A percentile compares a stretch with the other conserved stretches of the same genome.
These are phyloP conservation scores for Apogon talboti DNA, from an alignment of 2,797 vertebrate genomes.

Conservation along the genomic window DNA sequence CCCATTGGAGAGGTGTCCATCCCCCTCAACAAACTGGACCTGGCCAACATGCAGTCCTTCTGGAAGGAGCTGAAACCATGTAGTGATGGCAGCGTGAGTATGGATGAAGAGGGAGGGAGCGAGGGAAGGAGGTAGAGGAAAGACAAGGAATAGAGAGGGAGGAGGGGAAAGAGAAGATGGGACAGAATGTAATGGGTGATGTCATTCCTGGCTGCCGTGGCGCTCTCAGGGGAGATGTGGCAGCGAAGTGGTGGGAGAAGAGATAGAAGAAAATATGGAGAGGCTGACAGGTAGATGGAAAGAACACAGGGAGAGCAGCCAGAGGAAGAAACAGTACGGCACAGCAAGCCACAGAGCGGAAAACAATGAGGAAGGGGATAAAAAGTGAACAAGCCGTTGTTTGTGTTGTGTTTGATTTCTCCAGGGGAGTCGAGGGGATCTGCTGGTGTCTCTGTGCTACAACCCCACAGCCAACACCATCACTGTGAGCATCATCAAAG, in stretches of 20 bases:
- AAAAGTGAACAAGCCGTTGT: conserved; percentile 32
- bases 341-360: conserved; percentile 33
- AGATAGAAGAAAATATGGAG: conserved; percentile 52
- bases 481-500: conserved; percentile 99
- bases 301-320: conserved; percentile 40
- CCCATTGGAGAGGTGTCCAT: conserved; percentile 98
- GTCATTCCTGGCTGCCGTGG: conserved; percentile 77
- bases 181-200: conserved; percentile 73
- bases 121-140: background rate
- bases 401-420: conserved; percentile 62
- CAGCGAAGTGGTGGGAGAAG: conserved; percentile 57
- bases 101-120: background rate
- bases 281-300: conserved; percentile 58
- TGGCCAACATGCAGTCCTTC: conserved; percentile 98
- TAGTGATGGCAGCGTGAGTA: conserved; percentile 91
- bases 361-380: conserved; percentile 15
- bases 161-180: conserved; percentile 53
- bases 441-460: conserved; percentile 94
- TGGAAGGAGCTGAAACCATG: conserved; percentile 99
- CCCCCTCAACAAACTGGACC: conserved; percentile 96
- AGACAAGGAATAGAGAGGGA: conserved; percentile 17
- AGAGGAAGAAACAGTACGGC: conserved; percentile 34
- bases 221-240: conserved; percentile 70
- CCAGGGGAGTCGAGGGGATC: conserved; percentile 89
- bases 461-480: conserved; percentile 98